Evolutionary conservation across 2,797 vertebrate genomes (phyloP), one percentile per base, ranked within the genome.

Genomic region (Tamandua tetradactyla): DNA sequence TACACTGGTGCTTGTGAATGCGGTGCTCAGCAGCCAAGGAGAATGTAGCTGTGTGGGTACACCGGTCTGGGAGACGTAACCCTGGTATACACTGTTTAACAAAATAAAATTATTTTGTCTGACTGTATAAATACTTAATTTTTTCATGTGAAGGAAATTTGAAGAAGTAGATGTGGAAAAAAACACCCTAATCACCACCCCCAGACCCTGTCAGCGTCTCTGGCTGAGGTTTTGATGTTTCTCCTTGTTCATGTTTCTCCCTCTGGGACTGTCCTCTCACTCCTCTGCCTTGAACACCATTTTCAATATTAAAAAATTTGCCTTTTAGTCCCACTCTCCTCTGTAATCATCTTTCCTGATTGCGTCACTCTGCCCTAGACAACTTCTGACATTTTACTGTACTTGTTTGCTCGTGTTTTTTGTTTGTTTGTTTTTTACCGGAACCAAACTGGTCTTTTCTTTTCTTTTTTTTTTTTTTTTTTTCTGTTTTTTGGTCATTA

Each of bases 401-500:
- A 57, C 47, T 61, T 2, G 0, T 89, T 61, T 57, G n/a, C 74
- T 14, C 7, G 27, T 32, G 15, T 12, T 32, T 79, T 12, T 32
- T 79, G 17, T n/a, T 74, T 66, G 8, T 12, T n/a, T n/a, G n/a
- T 32, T 79, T 13, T n/a, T 74, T 66, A 12, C n/a, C 20, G 49
- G 52, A 85, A 66, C 37, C 61, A 78, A 37, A 35, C 10, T 42
- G 68, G 18, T 37, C 17, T n/a, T n/a, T n/a, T n/a, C n/a, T n/a
- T n/a, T n/a, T n/a, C n/a, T n/a, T n/a, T n/a, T n/a, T n/a, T n/a
- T n/a, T n/a, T n/a, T n/a, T n/a, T n/a, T n/a, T n/a, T n/a, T n/a
- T n/a, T n/a, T 87, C 13, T 97, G 52, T 83, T 94, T 88, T 97
- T 93, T 97, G 93, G 94, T 97, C 92, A 3, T 97, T 97, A 49